Conservation (phyloP, 1,140 invertebrate genomes). For the Neodiprion virginianus region DNA sequence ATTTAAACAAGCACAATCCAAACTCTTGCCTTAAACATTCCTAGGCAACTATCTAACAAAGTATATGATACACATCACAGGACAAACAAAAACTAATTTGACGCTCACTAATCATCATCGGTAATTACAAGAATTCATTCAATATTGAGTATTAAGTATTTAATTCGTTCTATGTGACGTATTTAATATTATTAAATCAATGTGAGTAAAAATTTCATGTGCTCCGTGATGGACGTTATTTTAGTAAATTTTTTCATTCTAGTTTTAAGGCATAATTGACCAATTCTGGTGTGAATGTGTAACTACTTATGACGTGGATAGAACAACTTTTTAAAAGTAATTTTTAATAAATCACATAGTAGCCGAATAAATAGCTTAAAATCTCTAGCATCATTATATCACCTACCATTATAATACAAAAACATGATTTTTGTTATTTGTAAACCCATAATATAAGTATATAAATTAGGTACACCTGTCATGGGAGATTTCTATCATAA, state of each 20-base stretch:
- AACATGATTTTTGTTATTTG: constrained; percentile 20
- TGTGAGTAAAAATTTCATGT: neutral
- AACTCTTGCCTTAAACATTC: constrained; percentile 8
- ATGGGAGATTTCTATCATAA: constrained; percentile 26
- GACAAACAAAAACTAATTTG: neutral
- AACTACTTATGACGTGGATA: too few species aligned
- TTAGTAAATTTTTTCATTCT: neutral
- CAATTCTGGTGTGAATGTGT: too few species aligned
- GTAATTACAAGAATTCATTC: constrained; percentile 1
- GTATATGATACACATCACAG: constrained; percentile 3
- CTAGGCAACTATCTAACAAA: constrained; percentile 7
- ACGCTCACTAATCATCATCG: neutral
- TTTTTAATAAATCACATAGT: constrained; percentile 45
- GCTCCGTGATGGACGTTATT: neutral
- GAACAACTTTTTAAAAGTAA: constrained; percentile 36
- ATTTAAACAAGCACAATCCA: constrained; percentile 11
- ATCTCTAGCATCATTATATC: constrained; percentile 36
- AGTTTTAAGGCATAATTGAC: too few species aligned
- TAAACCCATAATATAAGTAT: constrained; percentile 31
- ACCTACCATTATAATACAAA: constrained; percentile 24
- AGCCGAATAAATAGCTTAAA: constrained; percentile 47
- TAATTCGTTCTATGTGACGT: constrained; percentile 5
- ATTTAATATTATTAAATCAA: neutral
- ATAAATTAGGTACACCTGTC: constrained; percentile 38
- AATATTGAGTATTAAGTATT: neutral